A percentile compares a stretch with the other conserved stretches of the same genome.
These are phyloP conservation scores for Eclectus roratus DNA, from an alignment of 2,113 vertebrate species.

Conservation along the genomic window DNA sequence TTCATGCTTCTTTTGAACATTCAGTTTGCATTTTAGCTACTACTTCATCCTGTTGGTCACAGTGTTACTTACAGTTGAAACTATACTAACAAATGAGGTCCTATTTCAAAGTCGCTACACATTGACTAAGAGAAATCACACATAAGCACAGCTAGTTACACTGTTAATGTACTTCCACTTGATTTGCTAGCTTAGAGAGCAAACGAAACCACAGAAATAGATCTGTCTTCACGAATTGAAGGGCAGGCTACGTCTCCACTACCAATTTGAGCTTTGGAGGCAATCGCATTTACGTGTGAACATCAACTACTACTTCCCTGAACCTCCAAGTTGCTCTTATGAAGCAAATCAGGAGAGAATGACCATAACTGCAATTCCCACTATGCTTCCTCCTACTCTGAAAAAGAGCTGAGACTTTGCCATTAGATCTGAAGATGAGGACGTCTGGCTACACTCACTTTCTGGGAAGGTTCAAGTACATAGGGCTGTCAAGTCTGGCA, in stretches of 20 bases:
- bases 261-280: not conserved
- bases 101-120: not conserved
- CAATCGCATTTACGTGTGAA: not conserved
- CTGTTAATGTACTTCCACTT: not conserved
- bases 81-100: fast-evolving
- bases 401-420: not conserved
- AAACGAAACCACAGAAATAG: not conserved
- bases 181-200: not conserved
- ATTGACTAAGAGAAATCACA: not conserved
- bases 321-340: not conserved
- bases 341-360: not conserved
- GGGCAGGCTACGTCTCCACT: fast-evolving
- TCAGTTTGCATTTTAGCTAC: not conserved
- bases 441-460: not conserved
- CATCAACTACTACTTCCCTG: not conserved
- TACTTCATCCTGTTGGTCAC: not conserved
- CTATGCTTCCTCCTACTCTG: no score
- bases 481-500: not conserved
- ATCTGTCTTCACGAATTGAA: not conserved
- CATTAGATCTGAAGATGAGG: not conserved
- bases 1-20: not conserved
- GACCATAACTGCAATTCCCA: not conserved
- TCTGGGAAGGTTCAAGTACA: not conserved
- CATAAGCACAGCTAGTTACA: not conserved
- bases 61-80: not conserved